Base-by-base conservation (phyloP, 2,888 invertebrate species). In the Mermis nigrescens region DNA sequence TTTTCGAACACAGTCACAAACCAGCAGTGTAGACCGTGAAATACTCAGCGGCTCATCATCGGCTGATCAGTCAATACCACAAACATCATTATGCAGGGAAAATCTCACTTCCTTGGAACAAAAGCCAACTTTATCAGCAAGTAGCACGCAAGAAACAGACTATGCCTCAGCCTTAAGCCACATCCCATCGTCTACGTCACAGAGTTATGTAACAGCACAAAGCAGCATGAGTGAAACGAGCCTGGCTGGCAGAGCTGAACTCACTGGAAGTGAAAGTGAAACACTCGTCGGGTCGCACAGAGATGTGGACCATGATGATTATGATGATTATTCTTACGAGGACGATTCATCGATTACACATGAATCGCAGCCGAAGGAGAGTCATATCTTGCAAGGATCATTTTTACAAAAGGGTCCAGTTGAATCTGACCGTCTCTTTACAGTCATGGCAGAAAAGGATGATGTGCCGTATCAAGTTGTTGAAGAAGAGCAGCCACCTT, bases 391-490 rank as follows among this genome's bases (percentile, higher is more conserved):
- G 19, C 12, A 48, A n/a, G 48, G 19, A 7, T 24, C 12, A 48
- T 7, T n/a, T 12, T 31, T 57, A 4, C 26, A 27, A 19, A 45
- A 59, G 2, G 60, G 62, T 31, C 67, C 67, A 46, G 67, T 67
- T 46, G 66, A 66, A 55, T 67, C 67, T 52, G 68, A 68, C 59
- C 57, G 68, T 51, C 62, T 63, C 22, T 65, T 66, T 51, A 65
- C 64, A 19, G 63, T 62, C 12, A 46, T 56, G 28, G 62, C 62
- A 29, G 66, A 66, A 48, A 62, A 61, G 12, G 65, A 65, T n/a
- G 51, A 53, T 22, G 59, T 62, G 31, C 60, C 61, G 12, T 46
- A 32, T 31, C 45, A 59, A 2, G 61, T 61, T 2, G 15, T 19
- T 22, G 53, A 60, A 3, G 63, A 65, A 55, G 64, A 58, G 22